These are phyloP conservation scores for Riparia riparia DNA, from an alignment of 2,113 vertebrate species.

Conservation along the genomic window DNA sequence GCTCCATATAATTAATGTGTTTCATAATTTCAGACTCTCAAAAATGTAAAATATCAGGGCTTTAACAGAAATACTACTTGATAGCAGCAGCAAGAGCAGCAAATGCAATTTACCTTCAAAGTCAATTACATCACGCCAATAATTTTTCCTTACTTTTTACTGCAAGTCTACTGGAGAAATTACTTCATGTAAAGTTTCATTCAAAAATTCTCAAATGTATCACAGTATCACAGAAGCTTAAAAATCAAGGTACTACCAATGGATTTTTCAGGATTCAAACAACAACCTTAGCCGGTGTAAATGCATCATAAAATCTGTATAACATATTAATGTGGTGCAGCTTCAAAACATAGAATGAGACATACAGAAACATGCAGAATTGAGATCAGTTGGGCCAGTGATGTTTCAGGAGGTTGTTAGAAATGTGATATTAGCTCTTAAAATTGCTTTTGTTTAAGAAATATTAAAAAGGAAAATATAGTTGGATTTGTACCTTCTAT, in stretches of 20 bases:
- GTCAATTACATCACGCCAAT: not conserved
- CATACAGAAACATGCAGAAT: not conserved
- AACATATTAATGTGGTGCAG: not conserved
- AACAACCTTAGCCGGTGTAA: not conserved
- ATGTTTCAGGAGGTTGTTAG: not conserved
- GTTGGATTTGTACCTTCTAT: not conserved
- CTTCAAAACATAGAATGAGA: not conserved
- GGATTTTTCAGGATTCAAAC: not conserved
- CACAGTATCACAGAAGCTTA: not conserved
- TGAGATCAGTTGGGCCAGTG: not conserved
- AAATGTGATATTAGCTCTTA: not conserved
- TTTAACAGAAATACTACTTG: not conserved
- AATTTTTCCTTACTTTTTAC: not conserved
- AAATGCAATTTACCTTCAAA: not conserved
- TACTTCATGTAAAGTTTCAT: not conserved
- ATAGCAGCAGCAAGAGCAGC: not conserved
- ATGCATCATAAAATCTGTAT: not conserved
- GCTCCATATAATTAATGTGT: not conserved
- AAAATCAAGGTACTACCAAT: not conserved
- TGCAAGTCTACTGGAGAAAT: not conserved
- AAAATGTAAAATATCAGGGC: not conserved
- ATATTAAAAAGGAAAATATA: not conserved
- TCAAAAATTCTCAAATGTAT: not conserved
- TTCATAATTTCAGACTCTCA: not conserved
- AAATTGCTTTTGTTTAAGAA: not conserved